A percentile compares a stretch with the other conserved stretches of the same genome.
phyloP scores from a whole-genome alignment of 2,113 vertebrate genomes.

The Paramisgurnus dabryanus region DNA sequence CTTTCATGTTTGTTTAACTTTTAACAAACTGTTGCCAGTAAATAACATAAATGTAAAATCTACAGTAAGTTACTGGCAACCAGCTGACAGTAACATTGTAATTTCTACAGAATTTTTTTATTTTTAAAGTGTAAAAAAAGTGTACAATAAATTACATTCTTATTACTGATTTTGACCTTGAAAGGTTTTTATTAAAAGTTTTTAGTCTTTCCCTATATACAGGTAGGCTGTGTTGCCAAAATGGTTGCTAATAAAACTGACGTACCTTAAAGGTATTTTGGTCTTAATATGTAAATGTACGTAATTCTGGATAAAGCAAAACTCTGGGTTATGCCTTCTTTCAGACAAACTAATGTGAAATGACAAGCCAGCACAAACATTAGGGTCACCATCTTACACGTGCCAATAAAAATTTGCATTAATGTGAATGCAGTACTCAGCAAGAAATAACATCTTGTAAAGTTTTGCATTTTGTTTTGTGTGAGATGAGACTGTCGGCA shows the following conservation, averaged over 20 bases:
- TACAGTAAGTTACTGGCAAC: too few relatives aligned
- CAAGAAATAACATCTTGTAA: conserved; percentile 5
- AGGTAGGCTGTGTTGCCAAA: background rate
- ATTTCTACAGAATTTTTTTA: too few relatives aligned
- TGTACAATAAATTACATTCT: too few relatives aligned
- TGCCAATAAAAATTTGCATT: background rate
- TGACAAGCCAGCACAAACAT: conserved; percentile 22
- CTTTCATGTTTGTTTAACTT: too few relatives aligned
- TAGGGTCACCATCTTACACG: conserved; percentile 1
- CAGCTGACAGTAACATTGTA: too few relatives aligned
- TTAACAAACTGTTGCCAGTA: too few relatives aligned
- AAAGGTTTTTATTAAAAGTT: too few relatives aligned
- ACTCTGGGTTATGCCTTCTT: conserved; percentile 2
- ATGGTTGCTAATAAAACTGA: background rate
- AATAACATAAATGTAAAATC: too few relatives aligned
- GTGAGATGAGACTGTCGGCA: background rate
- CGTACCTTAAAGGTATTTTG: background rate
- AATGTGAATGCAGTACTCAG: background rate
- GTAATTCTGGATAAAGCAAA: conserved; percentile 2
- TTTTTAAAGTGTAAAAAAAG: too few relatives aligned
- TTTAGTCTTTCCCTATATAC: too few relatives aligned
- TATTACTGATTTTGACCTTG: too few relatives aligned
- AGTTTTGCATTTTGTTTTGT: background rate
- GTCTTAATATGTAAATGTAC: background rate
- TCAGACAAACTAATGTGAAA: conserved; percentile 16